These are phyloP conservation scores for Charaxes varanes DNA, from an alignment of 1,140 invertebrate species.

Conservation along the genomic window DNA sequence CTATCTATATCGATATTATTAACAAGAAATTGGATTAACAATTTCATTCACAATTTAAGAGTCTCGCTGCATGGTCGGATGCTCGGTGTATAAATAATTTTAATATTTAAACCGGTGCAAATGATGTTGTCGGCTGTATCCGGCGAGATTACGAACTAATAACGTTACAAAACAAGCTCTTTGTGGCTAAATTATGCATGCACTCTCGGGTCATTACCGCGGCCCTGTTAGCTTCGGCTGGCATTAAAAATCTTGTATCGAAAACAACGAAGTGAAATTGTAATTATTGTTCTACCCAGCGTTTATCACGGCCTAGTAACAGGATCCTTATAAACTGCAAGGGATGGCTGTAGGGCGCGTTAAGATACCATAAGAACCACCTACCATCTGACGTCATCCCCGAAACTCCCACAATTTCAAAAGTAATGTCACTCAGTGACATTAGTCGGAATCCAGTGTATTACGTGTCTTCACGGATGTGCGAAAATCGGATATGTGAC, in stretches of 20 bases:
- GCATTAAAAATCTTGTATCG: conserved; percentile 41
- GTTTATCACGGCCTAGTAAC: too few species aligned
- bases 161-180: conserved; percentile 72
- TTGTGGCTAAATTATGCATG: conserved; percentile 72
- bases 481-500: too few species aligned
- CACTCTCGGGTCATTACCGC: conserved; percentile 70
- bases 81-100: conserved; percentile 63
- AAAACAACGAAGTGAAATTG: conserved; percentile 15
- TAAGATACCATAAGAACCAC: too few species aligned
- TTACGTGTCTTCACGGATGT: too few species aligned
- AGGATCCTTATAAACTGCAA: too few species aligned
- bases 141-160: conserved; percentile 69
- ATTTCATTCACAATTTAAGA: conserved; percentile 8
- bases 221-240: conserved; percentile 44
- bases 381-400: too few species aligned
- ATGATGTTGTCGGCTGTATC: conserved; percentile 67
- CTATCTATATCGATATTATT: too few species aligned
- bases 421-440: too few species aligned
- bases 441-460: too few species aligned
- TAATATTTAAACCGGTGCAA: conserved; percentile 63
- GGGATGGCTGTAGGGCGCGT: too few species aligned
- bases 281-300: too few species aligned
- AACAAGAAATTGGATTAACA: conserved; percentile 5
- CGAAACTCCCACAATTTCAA: too few species aligned
- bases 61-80: conserved; percentile 28